Base-by-base conservation (phyloP, 2,888 invertebrate genomes). In the Mythimna loreyi region DNA sequence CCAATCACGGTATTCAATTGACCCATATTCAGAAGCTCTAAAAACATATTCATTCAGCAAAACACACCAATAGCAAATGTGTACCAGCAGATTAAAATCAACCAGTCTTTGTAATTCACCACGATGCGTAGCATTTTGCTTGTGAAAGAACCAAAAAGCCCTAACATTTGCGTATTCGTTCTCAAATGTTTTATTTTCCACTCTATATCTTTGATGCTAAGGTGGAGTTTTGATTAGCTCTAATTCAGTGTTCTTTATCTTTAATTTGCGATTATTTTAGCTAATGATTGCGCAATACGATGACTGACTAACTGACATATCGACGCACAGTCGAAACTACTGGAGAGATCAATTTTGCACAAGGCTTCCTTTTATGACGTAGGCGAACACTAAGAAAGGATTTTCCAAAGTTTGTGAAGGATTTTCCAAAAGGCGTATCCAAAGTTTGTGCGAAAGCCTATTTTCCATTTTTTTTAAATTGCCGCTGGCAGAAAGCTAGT, bases 21-120 rank as follows among this genome's bases (percentile, higher is more conserved):
- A 60, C 30, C 50, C 64, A 62, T 57, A 64, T 79, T 45, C 64
- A 49, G 9, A 21, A 66, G 19, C 40, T 57, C 47, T 45, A 58
- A 59, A 72, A 63, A 23, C 9, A 30, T 19, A 21, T n/a, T 58
- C 49, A 68, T 53, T 30, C 56, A 75, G 23, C 16, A 52, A 61
- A 64, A 79, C 58, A 58, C 55, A 55, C 43, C 13, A 58, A 45
- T 56, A 28, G 43, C 40, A 64, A 78, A 67, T 61, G 43, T 49
- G 58, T 80, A 71, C 66, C 28, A 56, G 59, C 33, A 60, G 58
- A 56, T 83, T 72, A 47, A 72, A 82, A 82, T 81, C 74, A 83
- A 72, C 57, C 57, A 56, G 25, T 59, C 23, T 66, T 78, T 82
- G 74, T 81, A 61, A 65, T 70, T 62, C 64, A 33, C 75, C 64